Evolutionary conservation across 2,888 invertebrate species (phyloP), one percentile per base, ranked within the genome.

Genomic region (Chrysolina oricalcia): DNA sequence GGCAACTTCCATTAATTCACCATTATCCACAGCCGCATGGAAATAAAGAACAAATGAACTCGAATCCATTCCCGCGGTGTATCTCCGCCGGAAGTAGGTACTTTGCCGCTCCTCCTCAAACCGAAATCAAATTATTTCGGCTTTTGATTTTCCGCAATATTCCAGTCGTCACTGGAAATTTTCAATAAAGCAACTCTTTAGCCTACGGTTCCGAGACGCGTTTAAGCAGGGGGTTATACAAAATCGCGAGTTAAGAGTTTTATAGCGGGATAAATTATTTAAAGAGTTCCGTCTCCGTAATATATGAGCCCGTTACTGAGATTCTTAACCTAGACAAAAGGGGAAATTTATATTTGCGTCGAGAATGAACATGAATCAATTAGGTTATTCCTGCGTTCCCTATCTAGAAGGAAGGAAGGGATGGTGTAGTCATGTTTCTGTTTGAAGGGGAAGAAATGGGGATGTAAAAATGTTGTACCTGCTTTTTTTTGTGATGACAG

Each of bases 231-330:
- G 83, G 84, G 82, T 85, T 82, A 83, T 84, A 85, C 84, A 84
- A 85, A 86, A 86, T 84, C 85, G 83, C 79, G 77, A 85, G 85
- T 86, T 86, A 86, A 86, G 86, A 86, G 86, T 87, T 87, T 86
- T 86, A 86, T 87, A 87, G 86, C 86, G 85, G 86, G 86, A 86
- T 85, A 86, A 86, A 87, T 87, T 86, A 87, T 87, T 87, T 87
- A 87, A 85, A 81, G 80, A 81, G 82, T 83, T 84, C 79, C 81
- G 81, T 79, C 78, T 35, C 8, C 35, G 75, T 75, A 80, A 83
- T 83, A 85, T 84, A 84, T 85, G 84, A 83, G 84, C 80, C 82
- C 80, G 50, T 35, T 59, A 1, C n/a, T n/a, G 59, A 35, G 59
- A 59, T 59, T 59, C 59, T 27, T n/a, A 11, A 59, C 59, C 59